phyloP scores from a whole-genome alignment of 2,888 invertebrate species.

The Emmelina monodactyla region DNA sequence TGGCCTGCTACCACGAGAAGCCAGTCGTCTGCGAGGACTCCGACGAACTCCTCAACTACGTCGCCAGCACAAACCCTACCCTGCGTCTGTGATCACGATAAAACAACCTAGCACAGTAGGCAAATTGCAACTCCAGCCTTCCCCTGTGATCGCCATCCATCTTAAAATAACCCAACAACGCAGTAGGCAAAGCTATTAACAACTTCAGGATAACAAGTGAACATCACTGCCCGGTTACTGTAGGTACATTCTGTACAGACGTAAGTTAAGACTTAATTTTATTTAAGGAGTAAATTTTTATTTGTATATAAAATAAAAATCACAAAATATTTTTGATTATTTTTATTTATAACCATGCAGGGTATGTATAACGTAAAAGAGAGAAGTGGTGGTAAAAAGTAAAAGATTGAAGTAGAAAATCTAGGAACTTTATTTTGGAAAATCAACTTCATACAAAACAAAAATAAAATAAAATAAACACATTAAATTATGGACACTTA shows the following conservation, averaged over 20 bases:
- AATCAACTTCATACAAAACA: no score
- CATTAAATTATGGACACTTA: not conserved
- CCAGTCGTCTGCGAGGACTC: constrained; percentile 91
- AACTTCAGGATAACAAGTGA: constrained; percentile 1
- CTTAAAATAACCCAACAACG: not conserved
- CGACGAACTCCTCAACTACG: constrained; percentile 85
- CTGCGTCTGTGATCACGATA: constrained; percentile 74
- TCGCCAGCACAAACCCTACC: constrained; percentile 84
- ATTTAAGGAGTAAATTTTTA: constrained; percentile 50
- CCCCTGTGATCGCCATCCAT: not conserved
- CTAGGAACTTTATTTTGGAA: no score
- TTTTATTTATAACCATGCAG: no score
- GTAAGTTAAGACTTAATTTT: constrained; percentile 49
- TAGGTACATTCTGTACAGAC: constrained; percentile 37
- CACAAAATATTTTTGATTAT: no score
- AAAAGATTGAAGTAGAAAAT: no score
- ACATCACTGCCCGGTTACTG: constrained; percentile 38
- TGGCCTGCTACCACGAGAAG: constrained; percentile 92
- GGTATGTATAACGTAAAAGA: no score
- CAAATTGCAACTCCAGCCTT: not conserved
- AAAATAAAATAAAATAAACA: not conserved
- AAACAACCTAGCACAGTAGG: constrained; percentile 5
- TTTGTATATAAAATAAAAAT: constrained; percentile 55
- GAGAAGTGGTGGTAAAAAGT: no score
- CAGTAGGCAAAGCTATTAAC: not conserved